Percentiles rank a stretch among this genome's conserved stretches.
These are phyloP conservation scores for Bhutanitis thaidina DNA, from an alignment of 2,888 invertebrate genomes.

Conservation along the genomic window DNA sequence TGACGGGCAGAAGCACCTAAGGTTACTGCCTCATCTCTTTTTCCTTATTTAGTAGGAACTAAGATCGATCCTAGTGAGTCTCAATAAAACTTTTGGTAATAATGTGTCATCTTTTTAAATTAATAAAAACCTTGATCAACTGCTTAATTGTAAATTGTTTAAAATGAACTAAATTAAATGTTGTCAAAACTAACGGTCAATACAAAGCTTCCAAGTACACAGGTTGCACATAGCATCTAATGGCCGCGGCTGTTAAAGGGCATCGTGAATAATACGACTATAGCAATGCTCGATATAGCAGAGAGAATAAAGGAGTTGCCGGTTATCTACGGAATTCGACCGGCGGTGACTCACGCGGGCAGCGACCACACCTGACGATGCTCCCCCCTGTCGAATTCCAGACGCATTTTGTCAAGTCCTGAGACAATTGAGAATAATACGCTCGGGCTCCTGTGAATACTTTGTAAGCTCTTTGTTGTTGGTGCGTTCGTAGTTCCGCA, in stretches of 20 bases:
- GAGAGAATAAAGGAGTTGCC: conserved; percentile 59
- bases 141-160: too few species aligned
- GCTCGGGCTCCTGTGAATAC: not conserved
- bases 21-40: too few species aligned
- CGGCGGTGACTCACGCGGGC: conserved; percentile 60
- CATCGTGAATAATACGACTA: conserved; percentile 55
- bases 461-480: not conserved
- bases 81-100: too few species aligned
- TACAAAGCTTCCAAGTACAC: conserved; percentile 38
- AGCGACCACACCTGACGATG: conserved; percentile 72
- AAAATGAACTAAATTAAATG: too few species aligned
- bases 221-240: conserved; percentile 35
- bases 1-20: too few species aligned
- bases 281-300: conserved; percentile 52
- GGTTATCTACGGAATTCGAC: conserved; percentile 72
- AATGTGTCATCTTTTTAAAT: too few species aligned
- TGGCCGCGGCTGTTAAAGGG: conserved; percentile 57
- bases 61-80: too few species aligned
- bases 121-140: too few species aligned
- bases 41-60: too few species aligned
- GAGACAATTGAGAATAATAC: conserved; percentile 27
- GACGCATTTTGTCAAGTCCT: conserved; percentile 33
- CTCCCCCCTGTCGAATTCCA: conserved; percentile 63
- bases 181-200: conserved; percentile 36
- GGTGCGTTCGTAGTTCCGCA: not conserved